Conservation (phyloP, 1,140 invertebrate genomes). For the Idris sp. region DNA sequence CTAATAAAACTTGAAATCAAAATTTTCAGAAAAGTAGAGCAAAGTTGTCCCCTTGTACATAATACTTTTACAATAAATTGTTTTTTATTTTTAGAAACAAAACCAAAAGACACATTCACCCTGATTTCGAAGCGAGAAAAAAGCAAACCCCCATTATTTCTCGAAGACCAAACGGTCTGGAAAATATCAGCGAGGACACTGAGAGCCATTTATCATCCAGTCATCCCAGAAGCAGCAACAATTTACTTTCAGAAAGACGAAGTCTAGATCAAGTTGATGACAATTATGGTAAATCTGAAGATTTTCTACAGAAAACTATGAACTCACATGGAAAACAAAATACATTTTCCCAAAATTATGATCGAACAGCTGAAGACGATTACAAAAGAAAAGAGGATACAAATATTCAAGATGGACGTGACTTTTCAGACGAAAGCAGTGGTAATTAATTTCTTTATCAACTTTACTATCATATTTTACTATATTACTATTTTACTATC, state of each 20-base stretch:
- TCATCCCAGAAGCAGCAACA: slow-evolving; percentile 66
- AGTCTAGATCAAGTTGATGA: slow-evolving; percentile 21
- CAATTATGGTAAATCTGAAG: slow-evolving; percentile 10
- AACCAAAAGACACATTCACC: slow-evolving; percentile 52
- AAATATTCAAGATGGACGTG: no score
- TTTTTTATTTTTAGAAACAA: slow-evolving; percentile 72
- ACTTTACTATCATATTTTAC: no score
- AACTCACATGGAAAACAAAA: slow-evolving; percentile 39
- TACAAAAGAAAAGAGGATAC: no score
- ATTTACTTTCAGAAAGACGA: slow-evolving; percentile 27
- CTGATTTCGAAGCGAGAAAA: slow-evolving; percentile 61
- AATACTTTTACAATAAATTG: no score
- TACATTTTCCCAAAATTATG: no score
- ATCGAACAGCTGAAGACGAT: no score
- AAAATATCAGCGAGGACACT: slow-evolving; percentile 75
- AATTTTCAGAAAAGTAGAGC: no score
- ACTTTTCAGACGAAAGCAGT: no score
- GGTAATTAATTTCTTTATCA: no score
- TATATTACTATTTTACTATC: no score
- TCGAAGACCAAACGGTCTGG: slow-evolving; percentile 63
- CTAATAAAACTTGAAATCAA: no score
- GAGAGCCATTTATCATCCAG: slow-evolving; percentile 75
- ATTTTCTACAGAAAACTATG: slow-evolving; percentile 24
- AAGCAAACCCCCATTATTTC: slow-evolving; percentile 66
- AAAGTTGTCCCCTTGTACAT: no score